Conservation (phyloP, 2,113 vertebrate genomes). For the Salvelinus alpinus region DNA sequence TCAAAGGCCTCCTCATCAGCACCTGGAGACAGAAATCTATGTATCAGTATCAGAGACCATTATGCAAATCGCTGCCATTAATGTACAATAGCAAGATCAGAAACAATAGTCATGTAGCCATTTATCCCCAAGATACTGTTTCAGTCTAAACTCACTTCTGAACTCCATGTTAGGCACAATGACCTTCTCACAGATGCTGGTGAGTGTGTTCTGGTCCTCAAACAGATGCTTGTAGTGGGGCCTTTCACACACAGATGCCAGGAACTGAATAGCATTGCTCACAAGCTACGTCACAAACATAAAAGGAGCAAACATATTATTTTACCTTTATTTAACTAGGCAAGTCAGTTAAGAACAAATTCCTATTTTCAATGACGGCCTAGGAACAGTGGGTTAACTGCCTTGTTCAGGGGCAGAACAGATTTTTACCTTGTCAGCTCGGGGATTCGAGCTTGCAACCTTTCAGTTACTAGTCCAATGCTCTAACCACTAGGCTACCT, state of each 20-base stretch:
- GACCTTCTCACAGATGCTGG: constrained; percentile 98
- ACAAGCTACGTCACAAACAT: constrained; percentile 80
- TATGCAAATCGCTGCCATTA: background rate
- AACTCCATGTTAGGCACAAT: constrained; percentile 99
- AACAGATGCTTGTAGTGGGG: constrained; percentile 97
- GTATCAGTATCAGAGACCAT: constrained; percentile 14
- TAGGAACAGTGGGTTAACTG: too few relatives aligned
- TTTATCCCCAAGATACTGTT: background rate
- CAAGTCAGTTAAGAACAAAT: too few relatives aligned
- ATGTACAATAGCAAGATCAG: background rate
- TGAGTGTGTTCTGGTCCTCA: constrained; percentile 95
- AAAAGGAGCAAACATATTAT: background rate
- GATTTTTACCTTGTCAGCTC: too few relatives aligned
- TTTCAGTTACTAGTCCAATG: too few relatives aligned
- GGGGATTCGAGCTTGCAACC: too few relatives aligned
- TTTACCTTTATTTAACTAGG: too few relatives aligned
- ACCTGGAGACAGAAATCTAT: constrained; percentile 71
- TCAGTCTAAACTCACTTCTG: constrained; percentile 81
- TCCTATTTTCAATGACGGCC: too few relatives aligned
- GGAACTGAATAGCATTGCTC: constrained; percentile 97
- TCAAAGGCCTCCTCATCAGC: constrained; percentile 99
- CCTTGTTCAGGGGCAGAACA: too few relatives aligned
- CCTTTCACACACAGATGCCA: constrained; percentile 96
- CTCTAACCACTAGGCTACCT: too few relatives aligned
- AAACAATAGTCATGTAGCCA: background rate